phyloP scores from a whole-genome alignment of 2,888 invertebrate genomes.

The Eurytoma adleriae region DNA sequence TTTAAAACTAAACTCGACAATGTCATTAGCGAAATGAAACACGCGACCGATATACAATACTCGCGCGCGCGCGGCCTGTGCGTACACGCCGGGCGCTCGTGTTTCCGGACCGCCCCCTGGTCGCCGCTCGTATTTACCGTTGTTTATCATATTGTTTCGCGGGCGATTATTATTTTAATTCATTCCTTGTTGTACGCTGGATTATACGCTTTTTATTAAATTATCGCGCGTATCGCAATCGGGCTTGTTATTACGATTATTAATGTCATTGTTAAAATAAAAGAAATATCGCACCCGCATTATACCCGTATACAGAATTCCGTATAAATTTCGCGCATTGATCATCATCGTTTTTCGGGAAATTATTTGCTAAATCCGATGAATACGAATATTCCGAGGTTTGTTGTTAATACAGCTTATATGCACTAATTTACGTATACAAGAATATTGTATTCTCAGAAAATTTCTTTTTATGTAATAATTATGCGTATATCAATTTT shows the following conservation, averaged over 20 bases:
- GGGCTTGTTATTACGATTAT: neutral
- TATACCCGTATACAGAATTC: neutral
- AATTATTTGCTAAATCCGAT: too few relatives aligned
- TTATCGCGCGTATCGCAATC: neutral
- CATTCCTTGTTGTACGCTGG: neutral
- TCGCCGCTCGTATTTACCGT: neutral
- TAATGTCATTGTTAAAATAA: neutral
- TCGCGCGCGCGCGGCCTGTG: neutral
- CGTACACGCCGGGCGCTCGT: neutral
- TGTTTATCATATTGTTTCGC: conserved; percentile 36
- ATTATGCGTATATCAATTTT: too few relatives aligned
- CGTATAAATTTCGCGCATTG: neutral
- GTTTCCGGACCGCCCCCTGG: neutral
- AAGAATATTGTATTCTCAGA: too few relatives aligned
- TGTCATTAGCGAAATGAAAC: conserved; percentile 50
- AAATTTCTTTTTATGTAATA: too few relatives aligned
- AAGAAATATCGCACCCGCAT: neutral
- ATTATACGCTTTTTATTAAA: conserved; percentile 21
- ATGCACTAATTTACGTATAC: too few relatives aligned
- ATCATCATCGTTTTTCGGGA: neutral
- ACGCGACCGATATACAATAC: conserved; percentile 34
- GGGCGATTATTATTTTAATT: conserved; percentile 22
- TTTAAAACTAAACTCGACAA: conserved; percentile 32
- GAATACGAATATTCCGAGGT: too few relatives aligned
- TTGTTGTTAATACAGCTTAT: too few relatives aligned